Conservation (phyloP, 1,140 invertebrate species). For the Drosophila ogumai region DNA sequence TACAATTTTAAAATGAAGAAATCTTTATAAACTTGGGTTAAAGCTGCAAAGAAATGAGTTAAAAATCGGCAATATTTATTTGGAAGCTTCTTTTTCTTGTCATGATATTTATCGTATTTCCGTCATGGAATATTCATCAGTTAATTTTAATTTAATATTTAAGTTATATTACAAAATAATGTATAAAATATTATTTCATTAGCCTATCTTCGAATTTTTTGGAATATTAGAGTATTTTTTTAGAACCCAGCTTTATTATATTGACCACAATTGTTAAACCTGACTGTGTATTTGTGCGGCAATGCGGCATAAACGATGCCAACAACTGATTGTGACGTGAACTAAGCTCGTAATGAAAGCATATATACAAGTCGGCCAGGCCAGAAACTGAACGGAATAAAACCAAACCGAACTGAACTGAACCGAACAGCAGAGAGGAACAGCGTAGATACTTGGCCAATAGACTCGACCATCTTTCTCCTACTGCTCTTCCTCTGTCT, state of each 20-base stretch:
- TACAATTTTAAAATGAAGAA: too few relatives aligned
- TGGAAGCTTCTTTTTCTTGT: too few relatives aligned
- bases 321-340: conserved; percentile 84
- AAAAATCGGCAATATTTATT: too few relatives aligned
- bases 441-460: conserved; percentile 39
- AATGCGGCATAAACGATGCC: conserved; percentile 83
- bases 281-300: conserved; percentile 49
- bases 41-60: too few relatives aligned
- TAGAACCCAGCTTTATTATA: neutral
- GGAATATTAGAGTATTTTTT: neutral
- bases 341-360: conserved; percentile 84
- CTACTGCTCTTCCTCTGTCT: neutral
- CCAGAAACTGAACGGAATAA: conserved; percentile 22
- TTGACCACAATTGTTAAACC: neutral
- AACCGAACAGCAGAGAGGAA: conserved; percentile 9
- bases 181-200: neutral
- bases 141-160: too few relatives aligned
- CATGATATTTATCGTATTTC: neutral
- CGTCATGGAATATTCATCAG: neutral
- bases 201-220: neutral
- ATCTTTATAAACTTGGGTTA: too few relatives aligned
- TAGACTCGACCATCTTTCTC: conserved; percentile 37
- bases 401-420: conserved; percentile 31
- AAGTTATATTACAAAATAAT: too few relatives aligned
- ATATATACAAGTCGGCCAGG: conserved; percentile 59